Percentiles rank a stretch among this genome's conserved stretches.
Evolutionary conservation across 2,797 vertebrate species (phyloP).

Genomic region (Acanthiza pusilla): DNA sequence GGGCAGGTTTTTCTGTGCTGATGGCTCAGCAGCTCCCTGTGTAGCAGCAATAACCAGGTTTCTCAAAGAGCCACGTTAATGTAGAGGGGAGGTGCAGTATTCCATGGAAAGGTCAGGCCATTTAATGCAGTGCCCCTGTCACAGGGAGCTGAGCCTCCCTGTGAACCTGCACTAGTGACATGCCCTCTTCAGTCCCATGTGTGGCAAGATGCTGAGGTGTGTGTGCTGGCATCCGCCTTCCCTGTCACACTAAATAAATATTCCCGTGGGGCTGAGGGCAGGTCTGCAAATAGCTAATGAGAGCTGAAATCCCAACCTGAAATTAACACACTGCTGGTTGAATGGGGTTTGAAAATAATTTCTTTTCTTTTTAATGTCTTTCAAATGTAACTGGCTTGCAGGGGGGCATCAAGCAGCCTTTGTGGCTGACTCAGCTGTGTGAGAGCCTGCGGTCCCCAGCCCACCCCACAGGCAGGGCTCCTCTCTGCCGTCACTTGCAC

Average conservation of each 20-base stretch:
- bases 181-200: accelerated
- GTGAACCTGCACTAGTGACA: background rate
- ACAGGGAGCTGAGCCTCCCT: background rate
- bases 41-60: background rate
- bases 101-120: accelerated
- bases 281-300: background rate
- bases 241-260: background rate
- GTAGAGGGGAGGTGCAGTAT: background rate
- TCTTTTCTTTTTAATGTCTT: background rate
- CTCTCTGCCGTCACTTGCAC: background rate
- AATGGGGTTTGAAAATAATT: background rate
- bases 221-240: background rate
- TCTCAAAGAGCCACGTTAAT: background rate
- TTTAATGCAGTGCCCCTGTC: background rate
- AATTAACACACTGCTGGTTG: background rate
- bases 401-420: background rate
- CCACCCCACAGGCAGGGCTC: background rate
- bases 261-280: background rate
- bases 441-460: background rate
- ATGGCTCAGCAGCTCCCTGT: background rate
- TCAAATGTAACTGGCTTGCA: background rate
- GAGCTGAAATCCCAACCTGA: slow-evolving; percentile 28
- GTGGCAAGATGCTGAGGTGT: background rate
- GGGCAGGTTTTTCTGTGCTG: background rate
- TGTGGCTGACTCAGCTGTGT: background rate